Evolutionary conservation across 2,797 vertebrate species (phyloP), one percentile per base, ranked within the genome.

Genomic region (Enteromius viviparus): DNA sequence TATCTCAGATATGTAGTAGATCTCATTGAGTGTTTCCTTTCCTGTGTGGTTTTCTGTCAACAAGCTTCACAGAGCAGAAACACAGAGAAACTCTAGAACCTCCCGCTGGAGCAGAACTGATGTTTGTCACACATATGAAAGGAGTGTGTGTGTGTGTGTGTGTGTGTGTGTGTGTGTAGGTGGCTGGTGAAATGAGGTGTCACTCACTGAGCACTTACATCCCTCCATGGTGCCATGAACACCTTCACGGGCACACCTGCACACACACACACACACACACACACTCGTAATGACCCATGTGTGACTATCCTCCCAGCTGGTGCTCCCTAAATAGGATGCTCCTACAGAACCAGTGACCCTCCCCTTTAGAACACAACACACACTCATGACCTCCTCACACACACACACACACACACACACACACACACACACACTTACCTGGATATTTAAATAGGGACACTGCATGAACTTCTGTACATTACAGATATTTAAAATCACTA

Each of bases 201-300:
- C 81, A 82, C 84, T 85, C 81, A 82, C 84, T 62, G 76, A 84
- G 47, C 72, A 83, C 83, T 77, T 53, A 45, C 55, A 66, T 68
- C 80, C 80, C 79, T 85, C 85, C 37, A 47, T 40, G 66, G 77
- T 40, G 66, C 81, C 62, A 76, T 72, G 80, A 65, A 80, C 66
- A 34, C 78, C 60, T 84, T 66, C 49, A 81, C 81, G 75, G 81
- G 83, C 79, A 84, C 87, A 88, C 85, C 85, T 86, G 80, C 29
- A 32, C 29, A 32, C 29, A 32, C 29, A 32, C 4, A 77, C 77
- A 62, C 71, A 69, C 78, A 15, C 49, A 64, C 76, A 42, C 65
- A 58, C 76, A 45, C 79, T 26, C n/a, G 3, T 78, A 58, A 78
- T 72, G 37, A 62, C 60, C 51, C 62, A 15, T 53, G 65, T 58